These are phyloP conservation scores for Clamator glandarius DNA, from an alignment of 2,797 vertebrate species.

Conservation along the genomic window DNA sequence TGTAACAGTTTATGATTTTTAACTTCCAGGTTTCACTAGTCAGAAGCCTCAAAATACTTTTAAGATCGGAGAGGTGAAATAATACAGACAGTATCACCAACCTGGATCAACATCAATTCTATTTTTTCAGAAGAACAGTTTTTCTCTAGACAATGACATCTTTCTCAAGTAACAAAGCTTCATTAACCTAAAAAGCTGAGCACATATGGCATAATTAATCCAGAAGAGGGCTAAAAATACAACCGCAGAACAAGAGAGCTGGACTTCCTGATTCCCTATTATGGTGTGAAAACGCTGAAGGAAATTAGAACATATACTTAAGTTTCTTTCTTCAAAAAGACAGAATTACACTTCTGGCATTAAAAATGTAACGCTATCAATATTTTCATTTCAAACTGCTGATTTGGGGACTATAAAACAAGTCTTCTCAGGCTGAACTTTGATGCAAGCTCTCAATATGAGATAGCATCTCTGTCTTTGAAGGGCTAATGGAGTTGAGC, in stretches of 20 bases:
- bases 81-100: neutral
- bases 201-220: neutral
- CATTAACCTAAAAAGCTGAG: neutral
- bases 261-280: neutral
- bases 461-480: neutral
- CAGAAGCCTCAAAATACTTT: neutral
- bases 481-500: neutral
- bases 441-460: neutral
- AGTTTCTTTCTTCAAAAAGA: neutral
- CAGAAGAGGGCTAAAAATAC: constrained; percentile 34
- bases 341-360: neutral
- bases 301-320: neutral
- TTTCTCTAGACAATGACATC: neutral
- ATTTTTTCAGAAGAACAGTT: neutral
- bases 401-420: neutral
- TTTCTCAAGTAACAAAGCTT: neutral
- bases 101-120: neutral
- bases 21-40: neutral
- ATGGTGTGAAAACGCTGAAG: neutral
- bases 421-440: neutral
- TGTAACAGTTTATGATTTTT: neutral
- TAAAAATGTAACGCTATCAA: neutral
- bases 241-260: neutral
- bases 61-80: neutral
- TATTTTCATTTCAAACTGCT: constrained; percentile 15